Conservation (phyloP, 2,888 invertebrate genomes). For the Nemapogon koenigi region DNA sequence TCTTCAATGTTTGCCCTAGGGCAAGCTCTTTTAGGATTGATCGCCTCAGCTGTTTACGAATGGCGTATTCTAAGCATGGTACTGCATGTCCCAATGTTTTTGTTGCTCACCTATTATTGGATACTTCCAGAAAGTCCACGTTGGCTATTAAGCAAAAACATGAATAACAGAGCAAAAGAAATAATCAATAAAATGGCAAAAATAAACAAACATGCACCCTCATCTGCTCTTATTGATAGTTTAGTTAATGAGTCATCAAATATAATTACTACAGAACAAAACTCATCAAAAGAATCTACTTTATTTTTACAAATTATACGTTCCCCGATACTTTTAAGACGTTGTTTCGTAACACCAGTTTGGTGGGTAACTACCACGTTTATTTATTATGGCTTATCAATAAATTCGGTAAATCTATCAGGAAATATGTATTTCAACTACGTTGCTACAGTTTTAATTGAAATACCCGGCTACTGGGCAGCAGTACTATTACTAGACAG, state of each 20-base stretch:
- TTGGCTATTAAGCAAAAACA: constrained; percentile 76
- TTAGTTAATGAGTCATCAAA: constrained; percentile 4
- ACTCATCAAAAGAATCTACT: constrained; percentile 22
- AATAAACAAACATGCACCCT: constrained; percentile 63
- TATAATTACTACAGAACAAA: constrained; percentile 3
- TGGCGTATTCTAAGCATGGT: constrained; percentile 74
- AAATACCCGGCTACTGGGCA: constrained; percentile 74
- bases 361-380: constrained; percentile 82
- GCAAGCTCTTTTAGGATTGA: constrained; percentile 70
- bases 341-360: constrained; percentile 72
- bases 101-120: constrained; percentile 72
- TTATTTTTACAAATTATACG: constrained; percentile 49
- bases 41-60: constrained; percentile 71
- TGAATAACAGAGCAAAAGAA: constrained; percentile 64
- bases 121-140: constrained; percentile 74
- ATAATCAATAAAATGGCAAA: constrained; percentile 67
- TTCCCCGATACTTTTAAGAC: constrained; percentile 60
- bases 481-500: constrained; percentile 69
- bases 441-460: constrained; percentile 67
- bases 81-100: constrained; percentile 71
- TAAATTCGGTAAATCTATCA: constrained; percentile 76
- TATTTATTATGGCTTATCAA: constrained; percentile 79
- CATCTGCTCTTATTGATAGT: constrained; percentile 45
- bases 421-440: constrained; percentile 82
- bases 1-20: constrained; percentile 77